Evolutionary conservation across 2,113 vertebrate species (phyloP).

Genomic region (Haplotaxodon microlepis): DNA sequence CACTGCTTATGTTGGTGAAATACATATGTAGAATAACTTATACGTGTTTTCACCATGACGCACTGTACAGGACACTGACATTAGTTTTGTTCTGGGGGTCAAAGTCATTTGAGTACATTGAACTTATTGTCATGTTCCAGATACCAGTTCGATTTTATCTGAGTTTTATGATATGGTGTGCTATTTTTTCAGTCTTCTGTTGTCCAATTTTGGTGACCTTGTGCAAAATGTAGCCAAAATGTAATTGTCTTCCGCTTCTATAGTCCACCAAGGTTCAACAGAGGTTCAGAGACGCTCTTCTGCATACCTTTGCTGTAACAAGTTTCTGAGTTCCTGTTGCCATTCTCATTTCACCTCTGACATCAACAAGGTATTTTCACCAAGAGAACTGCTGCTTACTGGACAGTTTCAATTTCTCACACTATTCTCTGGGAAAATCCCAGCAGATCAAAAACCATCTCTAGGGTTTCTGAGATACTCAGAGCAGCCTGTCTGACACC

Average conservation of each 20-base stretch:
- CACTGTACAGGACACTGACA: background rate
- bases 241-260: background rate
- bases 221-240: background rate
- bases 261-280: background rate
- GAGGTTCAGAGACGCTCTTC: background rate
- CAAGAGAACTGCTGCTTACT: background rate
- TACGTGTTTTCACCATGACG: fast-evolving
- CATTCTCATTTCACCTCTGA: background rate
- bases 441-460: background rate
- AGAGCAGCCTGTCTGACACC: background rate
- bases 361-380: background rate
- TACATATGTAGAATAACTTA: background rate
- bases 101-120: background rate
- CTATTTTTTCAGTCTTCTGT: background rate
- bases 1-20: background rate
- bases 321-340: background rate
- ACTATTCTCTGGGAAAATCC: background rate
- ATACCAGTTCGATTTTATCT: background rate
- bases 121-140: background rate
- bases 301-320: background rate
- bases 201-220: background rate
- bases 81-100: background rate
- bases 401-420: fast-evolving
- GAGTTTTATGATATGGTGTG: background rate
- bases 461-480: background rate